Percentiles rank a stretch among this genome's conserved stretches.
phyloP scores from a whole-genome alignment of 2,113 vertebrate genomes.

The Hippocampus guttulatus region DNA sequence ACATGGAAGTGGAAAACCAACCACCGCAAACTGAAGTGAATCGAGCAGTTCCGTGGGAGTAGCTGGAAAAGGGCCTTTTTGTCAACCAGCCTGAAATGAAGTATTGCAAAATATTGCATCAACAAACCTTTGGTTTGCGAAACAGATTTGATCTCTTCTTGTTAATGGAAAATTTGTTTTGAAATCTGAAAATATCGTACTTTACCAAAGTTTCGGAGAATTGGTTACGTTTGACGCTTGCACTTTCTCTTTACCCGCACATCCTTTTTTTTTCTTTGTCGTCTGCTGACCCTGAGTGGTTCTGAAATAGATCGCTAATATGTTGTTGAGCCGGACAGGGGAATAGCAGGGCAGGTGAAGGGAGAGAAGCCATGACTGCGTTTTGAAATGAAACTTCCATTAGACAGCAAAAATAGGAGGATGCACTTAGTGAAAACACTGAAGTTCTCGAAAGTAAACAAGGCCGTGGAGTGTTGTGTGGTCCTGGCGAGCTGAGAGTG shows the following conservation, averaged over 20 bases:
- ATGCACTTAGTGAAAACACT: slow-evolving; percentile 57
- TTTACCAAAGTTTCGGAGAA: neutral
- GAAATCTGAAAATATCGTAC: neutral
- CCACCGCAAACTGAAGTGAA: too few species aligned
- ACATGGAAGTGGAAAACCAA: too few species aligned
- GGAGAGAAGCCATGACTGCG: slow-evolving; percentile 4
- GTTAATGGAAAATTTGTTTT: neutral
- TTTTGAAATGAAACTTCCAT: slow-evolving; percentile 41
- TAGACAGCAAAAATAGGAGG: slow-evolving; percentile 51
- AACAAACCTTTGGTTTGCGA: neutral
- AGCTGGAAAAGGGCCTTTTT: too few species aligned
- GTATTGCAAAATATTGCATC: neutral
- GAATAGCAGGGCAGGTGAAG: slow-evolving; percentile 23
- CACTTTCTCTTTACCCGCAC: neutral
- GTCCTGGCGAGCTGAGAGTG: slow-evolving; percentile 49
- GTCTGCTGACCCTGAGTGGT: neutral
- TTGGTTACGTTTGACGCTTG: neutral
- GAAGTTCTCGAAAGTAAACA: slow-evolving; percentile 47
- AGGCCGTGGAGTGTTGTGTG: slow-evolving; percentile 46
- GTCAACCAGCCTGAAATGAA: too few species aligned
- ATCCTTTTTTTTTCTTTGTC: neutral
- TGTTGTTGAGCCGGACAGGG: slow-evolving; percentile 22
- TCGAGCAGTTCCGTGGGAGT: too few species aligned
- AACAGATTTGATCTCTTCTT: neutral
- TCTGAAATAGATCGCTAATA: slow-evolving; percentile 16